Base-by-base conservation (phyloP, 2,797 vertebrate genomes). In the Xenentodon cancila region DNA sequence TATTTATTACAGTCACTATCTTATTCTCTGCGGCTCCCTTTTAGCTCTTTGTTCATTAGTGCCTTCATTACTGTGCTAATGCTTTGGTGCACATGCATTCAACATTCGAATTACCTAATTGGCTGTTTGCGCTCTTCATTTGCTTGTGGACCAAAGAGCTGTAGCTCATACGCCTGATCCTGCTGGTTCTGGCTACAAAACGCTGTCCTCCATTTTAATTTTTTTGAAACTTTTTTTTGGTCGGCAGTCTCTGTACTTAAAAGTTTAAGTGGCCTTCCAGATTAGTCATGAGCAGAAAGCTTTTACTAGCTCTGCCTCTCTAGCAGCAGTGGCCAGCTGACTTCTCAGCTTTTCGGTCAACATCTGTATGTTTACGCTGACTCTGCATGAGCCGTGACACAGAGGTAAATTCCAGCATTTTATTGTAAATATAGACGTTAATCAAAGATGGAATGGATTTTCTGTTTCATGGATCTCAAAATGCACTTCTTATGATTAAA, bases 51-150 rank as follows among this genome's bases (percentile, higher is more conserved):
- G 56, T 62, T 80, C 65, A 73, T 77, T 70, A 72, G 56, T 56
- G 13, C 62, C 40, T 79, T 84, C 46, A 71, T 88, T 81, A 78
- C 60, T 12, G 16, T 56, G 64, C 66, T 73, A 76, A 87, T 84
- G 64, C 43, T n/a, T 63, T 70, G 65, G 63, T 79, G 64, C 74
- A 71, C 65, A 80, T 17, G 22, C 61, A 51, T 30, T 58, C 54
- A 44, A 71, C 75, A 73, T 79, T 72, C 77, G 63, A 59, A 73
- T 55, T 49, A 54, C 51, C 63, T 79, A 64, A 79, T 81, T 85
- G 74, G 73, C 68, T 63, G 40, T 40, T 79, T 64, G 50, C 63
- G 55, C 47, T 65, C 63, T 65, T 59, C 1, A 9, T 73, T 68
- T 63, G 46, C 62, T 37, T 52, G 32, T 56, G 50, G 37, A 71